Evolutionary conservation across 2,888 invertebrate species (phyloP).

Genomic region (Deilephila elpenor): DNA sequence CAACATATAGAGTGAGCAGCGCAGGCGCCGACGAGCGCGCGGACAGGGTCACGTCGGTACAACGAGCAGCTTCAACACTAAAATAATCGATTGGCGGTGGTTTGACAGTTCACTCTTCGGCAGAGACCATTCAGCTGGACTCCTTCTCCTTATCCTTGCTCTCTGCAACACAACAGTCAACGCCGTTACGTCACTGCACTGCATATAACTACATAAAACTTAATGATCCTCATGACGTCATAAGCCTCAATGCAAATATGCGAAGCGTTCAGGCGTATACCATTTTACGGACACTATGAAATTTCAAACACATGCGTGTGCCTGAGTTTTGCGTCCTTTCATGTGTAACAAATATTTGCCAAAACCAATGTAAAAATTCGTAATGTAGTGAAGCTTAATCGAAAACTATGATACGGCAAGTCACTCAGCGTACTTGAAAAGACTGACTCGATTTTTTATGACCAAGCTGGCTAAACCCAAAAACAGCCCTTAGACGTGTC

Average conservation of each 20-base stretch:
- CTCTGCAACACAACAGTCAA: slow-evolving; percentile 77
- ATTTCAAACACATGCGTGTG: slow-evolving; percentile 20
- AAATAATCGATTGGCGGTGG: slow-evolving; percentile 84
- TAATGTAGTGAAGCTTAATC: slow-evolving; percentile 5
- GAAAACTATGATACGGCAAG: slow-evolving; percentile 19
- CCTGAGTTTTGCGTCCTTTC: not conserved
- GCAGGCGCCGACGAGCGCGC: slow-evolving; percentile 29
- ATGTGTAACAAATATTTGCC: slow-evolving; percentile 6
- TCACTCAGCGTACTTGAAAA: slow-evolving; percentile 22
- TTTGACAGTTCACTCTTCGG: slow-evolving; percentile 77
- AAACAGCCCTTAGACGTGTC: slow-evolving; percentile 63
- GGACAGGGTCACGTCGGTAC: slow-evolving; percentile 42
- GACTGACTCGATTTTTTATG: slow-evolving; percentile 67
- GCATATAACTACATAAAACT: not conserved
- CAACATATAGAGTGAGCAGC: slow-evolving; percentile 66
- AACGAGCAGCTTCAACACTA: slow-evolving; percentile 70
- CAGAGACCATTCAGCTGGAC: slow-evolving; percentile 86
- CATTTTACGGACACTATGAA: not conserved
- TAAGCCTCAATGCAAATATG: slow-evolving; percentile 1
- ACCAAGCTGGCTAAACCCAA: slow-evolving; percentile 74
- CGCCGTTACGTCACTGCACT: not conserved
- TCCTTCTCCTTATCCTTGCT: slow-evolving; percentile 89
- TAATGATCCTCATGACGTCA: too few relatives aligned
- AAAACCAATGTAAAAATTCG: slow-evolving; percentile 6
- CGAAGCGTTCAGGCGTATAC: slow-evolving; percentile 17